Evolutionary conservation across 2,113 vertebrate species (phyloP).

Genomic region (Carlito syrichta): DNA sequence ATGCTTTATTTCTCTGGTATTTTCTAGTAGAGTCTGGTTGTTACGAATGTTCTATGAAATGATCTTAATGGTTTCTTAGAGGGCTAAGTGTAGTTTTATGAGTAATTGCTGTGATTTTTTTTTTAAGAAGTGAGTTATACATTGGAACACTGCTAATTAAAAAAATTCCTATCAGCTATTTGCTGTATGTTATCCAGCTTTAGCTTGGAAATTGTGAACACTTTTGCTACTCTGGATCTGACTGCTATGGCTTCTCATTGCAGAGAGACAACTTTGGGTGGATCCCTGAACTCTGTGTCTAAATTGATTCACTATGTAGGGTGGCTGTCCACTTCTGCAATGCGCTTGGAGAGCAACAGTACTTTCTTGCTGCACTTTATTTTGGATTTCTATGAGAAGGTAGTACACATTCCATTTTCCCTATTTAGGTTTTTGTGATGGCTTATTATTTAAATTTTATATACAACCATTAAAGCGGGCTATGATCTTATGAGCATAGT

Average conservation of each 20-base stretch:
- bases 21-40: not conserved
- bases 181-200: not conserved
- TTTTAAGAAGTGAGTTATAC: not conserved
- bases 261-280: slow-evolving; percentile 90
- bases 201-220: not conserved
- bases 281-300: slow-evolving; percentile 83
- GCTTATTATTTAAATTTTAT: slow-evolving; percentile 39
- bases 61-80: slow-evolving; percentile 15
- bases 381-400: slow-evolving; percentile 93
- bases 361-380: slow-evolving; percentile 89
- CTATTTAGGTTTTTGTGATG: slow-evolving; percentile 8
- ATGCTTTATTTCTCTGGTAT: slow-evolving; percentile 10
- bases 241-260: slow-evolving; percentile 48
- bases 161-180: not conserved
- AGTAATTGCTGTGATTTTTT: not conserved
- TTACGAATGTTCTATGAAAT: slow-evolving; percentile 13
- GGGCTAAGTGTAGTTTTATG: not conserved
- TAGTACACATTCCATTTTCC: slow-evolving; percentile 80
- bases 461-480: not conserved
- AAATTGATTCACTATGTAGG: slow-evolving; percentile 90
- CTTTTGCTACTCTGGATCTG: not conserved
- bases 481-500: slow-evolving; percentile 2
- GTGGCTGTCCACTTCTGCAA: slow-evolving; percentile 82
- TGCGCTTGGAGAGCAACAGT: slow-evolving; percentile 87
- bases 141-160: not conserved